These are phyloP conservation scores for Rhadinocentrus ornatus DNA, from an alignment of 2,797 vertebrate genomes.

Conservation along the genomic window DNA sequence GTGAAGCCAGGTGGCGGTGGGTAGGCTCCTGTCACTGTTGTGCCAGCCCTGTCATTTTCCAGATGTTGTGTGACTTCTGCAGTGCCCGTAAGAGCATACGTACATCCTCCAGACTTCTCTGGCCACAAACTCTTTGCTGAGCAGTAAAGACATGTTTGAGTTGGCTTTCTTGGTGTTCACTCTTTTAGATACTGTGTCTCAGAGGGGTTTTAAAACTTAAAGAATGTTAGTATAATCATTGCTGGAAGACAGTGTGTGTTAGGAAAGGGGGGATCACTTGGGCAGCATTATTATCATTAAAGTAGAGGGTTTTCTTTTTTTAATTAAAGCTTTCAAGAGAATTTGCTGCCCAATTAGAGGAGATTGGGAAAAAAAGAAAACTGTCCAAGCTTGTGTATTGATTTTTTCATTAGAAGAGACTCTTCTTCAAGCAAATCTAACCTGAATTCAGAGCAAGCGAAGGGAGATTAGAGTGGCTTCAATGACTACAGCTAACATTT, in stretches of 20 bases:
- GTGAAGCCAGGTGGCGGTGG: slow-evolving; percentile 59
- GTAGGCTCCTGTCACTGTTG: slow-evolving; percentile 43
- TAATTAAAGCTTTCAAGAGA: not conserved
- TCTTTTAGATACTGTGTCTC: not conserved
- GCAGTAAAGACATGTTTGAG: slow-evolving; percentile 2
- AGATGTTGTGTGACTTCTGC: slow-evolving; percentile 53
- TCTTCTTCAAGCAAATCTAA: slow-evolving; percentile 9
- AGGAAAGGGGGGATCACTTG: not conserved
- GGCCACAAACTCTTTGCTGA: slow-evolving; percentile 6
- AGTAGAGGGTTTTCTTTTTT: not conserved
- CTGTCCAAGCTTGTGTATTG: slow-evolving; percentile 3
- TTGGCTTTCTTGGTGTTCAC: not conserved
- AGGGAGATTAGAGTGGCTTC: slow-evolving; percentile 1
- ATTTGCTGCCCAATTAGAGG: not conserved
- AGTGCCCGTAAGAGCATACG: slow-evolving; percentile 8
- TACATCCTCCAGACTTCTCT: not conserved
- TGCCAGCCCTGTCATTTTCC: slow-evolving; percentile 42
- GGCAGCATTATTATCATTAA: not conserved
- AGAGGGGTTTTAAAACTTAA: not conserved
- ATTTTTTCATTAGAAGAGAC: slow-evolving; percentile 28
- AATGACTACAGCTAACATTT: not conserved
- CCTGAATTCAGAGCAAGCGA: slow-evolving; percentile 10
- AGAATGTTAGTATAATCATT: not conserved
- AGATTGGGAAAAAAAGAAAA: slow-evolving; percentile 1
- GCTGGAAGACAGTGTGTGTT: not conserved